These are phyloP conservation scores for Synanthedon myopaeformis DNA, from an alignment of 2,888 invertebrate genomes.

Conservation along the genomic window DNA sequence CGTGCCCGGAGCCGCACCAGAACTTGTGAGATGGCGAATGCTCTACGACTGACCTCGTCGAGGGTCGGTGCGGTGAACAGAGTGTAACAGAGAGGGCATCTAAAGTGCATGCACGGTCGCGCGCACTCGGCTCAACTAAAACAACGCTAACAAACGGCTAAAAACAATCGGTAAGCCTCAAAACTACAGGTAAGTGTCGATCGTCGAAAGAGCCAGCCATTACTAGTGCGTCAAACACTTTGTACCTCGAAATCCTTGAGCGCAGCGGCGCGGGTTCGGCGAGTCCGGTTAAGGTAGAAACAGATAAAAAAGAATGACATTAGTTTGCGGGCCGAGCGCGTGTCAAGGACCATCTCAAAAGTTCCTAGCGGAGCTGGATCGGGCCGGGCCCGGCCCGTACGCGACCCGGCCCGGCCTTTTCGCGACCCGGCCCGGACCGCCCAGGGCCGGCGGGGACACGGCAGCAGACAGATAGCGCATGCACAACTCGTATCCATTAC, in stretches of 20 bases:
- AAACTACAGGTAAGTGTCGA: constrained; percentile 68
- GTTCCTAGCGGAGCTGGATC: constrained; percentile 73
- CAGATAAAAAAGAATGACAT: constrained; percentile 74
- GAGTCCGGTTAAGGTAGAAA: constrained; percentile 78
- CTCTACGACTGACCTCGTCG: constrained; percentile 66
- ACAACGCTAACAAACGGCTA: constrained; percentile 70
- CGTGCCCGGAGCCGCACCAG: constrained; percentile 44
- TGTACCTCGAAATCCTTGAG: constrained; percentile 89
- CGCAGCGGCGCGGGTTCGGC: constrained; percentile 76
- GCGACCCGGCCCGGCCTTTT: constrained; percentile 9
- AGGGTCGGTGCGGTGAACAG: constrained; percentile 45
- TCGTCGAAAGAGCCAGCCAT: constrained; percentile 62
- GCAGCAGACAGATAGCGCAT: constrained; percentile 54
- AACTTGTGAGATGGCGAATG: constrained; percentile 71
- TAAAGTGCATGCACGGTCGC: constrained; percentile 68
- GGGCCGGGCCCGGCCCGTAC: constrained; percentile 12
- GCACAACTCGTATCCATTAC: constrained; percentile 41
- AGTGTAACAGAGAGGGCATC: constrained; percentile 66
- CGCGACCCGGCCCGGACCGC: constrained; percentile 6
- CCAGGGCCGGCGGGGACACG: constrained; percentile 13
- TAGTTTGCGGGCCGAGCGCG: constrained; percentile 66
- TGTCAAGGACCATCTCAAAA: constrained; percentile 93
- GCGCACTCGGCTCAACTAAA: constrained; percentile 66
- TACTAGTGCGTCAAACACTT: constrained; percentile 68
- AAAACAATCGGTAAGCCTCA: constrained; percentile 71